phyloP scores from a whole-genome alignment of 2,797 vertebrate genomes.

The Pristis pectinata region DNA sequence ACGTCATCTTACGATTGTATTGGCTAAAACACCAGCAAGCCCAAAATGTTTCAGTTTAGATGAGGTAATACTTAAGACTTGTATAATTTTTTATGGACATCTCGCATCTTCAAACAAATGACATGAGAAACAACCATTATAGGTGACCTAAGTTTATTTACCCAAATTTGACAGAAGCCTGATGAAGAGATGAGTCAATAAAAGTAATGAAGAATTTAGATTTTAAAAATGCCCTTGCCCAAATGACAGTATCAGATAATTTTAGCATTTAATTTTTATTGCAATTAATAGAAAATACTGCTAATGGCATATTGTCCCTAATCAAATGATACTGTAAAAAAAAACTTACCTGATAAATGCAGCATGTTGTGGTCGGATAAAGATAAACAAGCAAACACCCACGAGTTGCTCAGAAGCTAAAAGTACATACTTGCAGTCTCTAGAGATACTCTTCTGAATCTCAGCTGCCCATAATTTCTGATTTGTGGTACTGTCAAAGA shows the following conservation, averaged over 20 bases:
- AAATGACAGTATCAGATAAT: neutral
- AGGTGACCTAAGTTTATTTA: neutral
- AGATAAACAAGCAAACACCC: constrained; percentile 93
- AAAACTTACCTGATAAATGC: constrained; percentile 77
- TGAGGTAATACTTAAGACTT: neutral
- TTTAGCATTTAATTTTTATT: neutral
- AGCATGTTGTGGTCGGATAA: constrained; percentile 91
- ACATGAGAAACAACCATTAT: constrained; percentile 2
- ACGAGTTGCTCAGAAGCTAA: constrained; percentile 95
- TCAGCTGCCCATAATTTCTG: constrained; percentile 98
- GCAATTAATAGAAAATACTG: constrained; percentile 9
- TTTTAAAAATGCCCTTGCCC: neutral
- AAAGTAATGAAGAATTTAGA: neutral
- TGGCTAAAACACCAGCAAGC: neutral
- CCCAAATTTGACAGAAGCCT: neutral
- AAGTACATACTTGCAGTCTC: constrained; percentile 92
- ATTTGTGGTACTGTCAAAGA: constrained; percentile 79
- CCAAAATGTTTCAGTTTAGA: neutral
- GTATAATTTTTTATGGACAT: neutral
- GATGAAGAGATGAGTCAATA: neutral
- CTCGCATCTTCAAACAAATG: neutral
- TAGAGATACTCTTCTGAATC: constrained; percentile 92
- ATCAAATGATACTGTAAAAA: constrained; percentile 14
- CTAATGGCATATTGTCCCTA: neutral
- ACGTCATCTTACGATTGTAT: neutral